These are phyloP conservation scores for Rhinoraja longicauda DNA, from an alignment of 2,797 vertebrate genomes.

Conservation along the genomic window DNA sequence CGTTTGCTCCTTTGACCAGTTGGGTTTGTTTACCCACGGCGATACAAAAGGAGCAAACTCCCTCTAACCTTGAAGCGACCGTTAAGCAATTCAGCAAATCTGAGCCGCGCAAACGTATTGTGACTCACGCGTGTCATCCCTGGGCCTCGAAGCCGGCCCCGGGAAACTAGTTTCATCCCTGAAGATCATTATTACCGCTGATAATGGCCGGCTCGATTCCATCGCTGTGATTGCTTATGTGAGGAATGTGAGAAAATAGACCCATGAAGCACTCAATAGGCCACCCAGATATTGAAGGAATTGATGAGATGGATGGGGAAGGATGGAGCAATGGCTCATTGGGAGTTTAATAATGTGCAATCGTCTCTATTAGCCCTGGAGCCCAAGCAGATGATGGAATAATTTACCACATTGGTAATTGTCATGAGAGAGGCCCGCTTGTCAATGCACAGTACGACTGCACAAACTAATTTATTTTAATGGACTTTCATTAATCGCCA, in stretches of 20 bases:
- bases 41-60: background rate
- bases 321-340: background rate
- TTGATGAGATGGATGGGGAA: background rate
- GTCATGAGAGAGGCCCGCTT: background rate
- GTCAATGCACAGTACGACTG: background rate
- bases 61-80: background rate
- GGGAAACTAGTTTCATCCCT: background rate
- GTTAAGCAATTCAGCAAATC: background rate
- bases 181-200: background rate
- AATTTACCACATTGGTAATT: background rate
- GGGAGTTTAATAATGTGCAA: background rate
- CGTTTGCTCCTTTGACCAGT: background rate
- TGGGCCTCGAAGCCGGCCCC: background rate
- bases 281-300: background rate
- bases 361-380: background rate
- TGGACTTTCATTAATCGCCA: background rate
- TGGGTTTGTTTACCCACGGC: too few species aligned
- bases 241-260: background rate
- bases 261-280: background rate
- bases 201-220: too few species aligned
- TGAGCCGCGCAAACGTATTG: background rate
- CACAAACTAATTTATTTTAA: background rate
- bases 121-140: background rate
- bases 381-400: background rate
- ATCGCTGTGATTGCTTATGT: slow-evolving; percentile 1